A percentile compares a stretch with the other conserved stretches of the same genome.
Evolutionary conservation across 2,888 invertebrate species (phyloP).

Genomic region (Scaptomyza reducta): DNA sequence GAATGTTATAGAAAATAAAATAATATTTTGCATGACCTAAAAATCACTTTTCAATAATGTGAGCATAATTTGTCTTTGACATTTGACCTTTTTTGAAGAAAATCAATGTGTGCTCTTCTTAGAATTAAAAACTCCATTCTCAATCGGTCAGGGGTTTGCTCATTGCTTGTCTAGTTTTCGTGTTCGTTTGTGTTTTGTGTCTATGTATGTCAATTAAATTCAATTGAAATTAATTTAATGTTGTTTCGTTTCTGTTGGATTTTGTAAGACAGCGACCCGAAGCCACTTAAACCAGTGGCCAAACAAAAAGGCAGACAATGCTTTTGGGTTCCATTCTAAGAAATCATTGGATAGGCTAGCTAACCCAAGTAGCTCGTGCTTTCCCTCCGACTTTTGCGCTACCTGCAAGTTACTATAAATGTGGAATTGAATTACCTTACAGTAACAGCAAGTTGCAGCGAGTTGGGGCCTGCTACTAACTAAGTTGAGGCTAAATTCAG

Average conservation of each 20-base stretch:
- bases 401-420: conserved; percentile 28
- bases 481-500: conserved; percentile 32
- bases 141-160: conserved; percentile 9
- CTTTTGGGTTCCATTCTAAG: not conserved
- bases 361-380: conserved; percentile 16
- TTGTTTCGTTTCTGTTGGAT: conserved; percentile 26
- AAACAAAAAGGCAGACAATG: conserved; percentile 17
- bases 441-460: conserved; percentile 3
- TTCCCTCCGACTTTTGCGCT: conserved; percentile 9
- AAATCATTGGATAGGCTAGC: conserved; percentile 26
- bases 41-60: not conserved
- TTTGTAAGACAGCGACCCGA: conserved; percentile 17
- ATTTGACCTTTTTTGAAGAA: conserved; percentile 19
- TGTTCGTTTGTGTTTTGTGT: conserved; percentile 12
- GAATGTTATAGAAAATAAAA: not conserved
- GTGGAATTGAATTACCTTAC: conserved; percentile 27
- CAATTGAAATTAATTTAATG: conserved; percentile 74
- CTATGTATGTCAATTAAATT: conserved; percentile 64
- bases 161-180: conserved; percentile 12
- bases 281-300: conserved; percentile 36
- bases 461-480: conserved; percentile 35
- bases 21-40: not conserved
- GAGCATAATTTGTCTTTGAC: conserved; percentile 5
- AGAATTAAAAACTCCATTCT: conserved; percentile 14
- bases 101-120: conserved; percentile 28